phyloP scores from a whole-genome alignment of 2,113 vertebrate genomes.

The Ancistrus triradiatus region DNA sequence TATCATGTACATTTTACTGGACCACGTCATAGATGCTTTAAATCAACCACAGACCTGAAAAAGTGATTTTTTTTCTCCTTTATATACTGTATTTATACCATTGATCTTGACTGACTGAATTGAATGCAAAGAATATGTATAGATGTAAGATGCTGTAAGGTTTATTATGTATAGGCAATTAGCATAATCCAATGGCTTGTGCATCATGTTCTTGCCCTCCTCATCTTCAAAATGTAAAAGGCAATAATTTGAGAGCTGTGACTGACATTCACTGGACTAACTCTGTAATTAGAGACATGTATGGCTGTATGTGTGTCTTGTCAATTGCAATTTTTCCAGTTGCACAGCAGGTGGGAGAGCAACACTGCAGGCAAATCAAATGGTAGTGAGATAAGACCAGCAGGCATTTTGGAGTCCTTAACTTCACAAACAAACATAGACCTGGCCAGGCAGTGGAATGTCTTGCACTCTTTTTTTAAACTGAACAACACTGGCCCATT shows the following conservation, averaged over 20 bases:
- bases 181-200: conserved; percentile 42
- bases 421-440: conserved; percentile 51
- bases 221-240: conserved; percentile 53
- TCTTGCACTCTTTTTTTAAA: conserved; percentile 15
- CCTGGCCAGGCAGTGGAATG: conserved; percentile 36
- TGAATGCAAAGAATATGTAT: conserved; percentile 11
- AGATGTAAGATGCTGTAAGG: conserved; percentile 33
- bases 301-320: conserved; percentile 56
- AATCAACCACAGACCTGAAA: too few relatives aligned
- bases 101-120: conserved; percentile 20
- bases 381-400: conserved; percentile 66
- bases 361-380: conserved; percentile 65
- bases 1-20: not conserved
- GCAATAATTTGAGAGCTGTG: conserved; percentile 52
- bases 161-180: conserved; percentile 36
- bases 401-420: conserved; percentile 55
- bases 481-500: conserved; percentile 34
- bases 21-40: not conserved
- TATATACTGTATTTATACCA: too few relatives aligned
- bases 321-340: conserved; percentile 63
- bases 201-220: conserved; percentile 47
- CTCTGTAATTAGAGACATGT: conserved; percentile 61
- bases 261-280: conserved; percentile 57
- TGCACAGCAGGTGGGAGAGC: conserved; percentile 61
- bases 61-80: not conserved